Percentiles rank a stretch among this genome's conserved stretches.
phyloP scores from a whole-genome alignment of 2,888 invertebrate species.

The Kryphioiulus occultus region DNA sequence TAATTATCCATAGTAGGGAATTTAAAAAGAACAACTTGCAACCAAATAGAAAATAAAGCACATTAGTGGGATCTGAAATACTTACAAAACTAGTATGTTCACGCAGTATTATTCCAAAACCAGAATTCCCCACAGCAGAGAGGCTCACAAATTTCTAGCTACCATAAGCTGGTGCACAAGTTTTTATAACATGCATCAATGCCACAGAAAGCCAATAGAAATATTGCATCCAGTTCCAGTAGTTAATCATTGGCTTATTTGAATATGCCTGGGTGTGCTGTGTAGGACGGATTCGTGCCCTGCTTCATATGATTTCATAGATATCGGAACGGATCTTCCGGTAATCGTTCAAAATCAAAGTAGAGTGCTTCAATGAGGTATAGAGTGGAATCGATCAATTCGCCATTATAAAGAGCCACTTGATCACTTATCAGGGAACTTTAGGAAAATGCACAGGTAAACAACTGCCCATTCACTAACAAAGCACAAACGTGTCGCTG shows the following conservation, averaged over 20 bases:
- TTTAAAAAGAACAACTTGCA: too few relatives aligned
- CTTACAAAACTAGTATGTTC: background rate
- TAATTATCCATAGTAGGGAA: too few relatives aligned
- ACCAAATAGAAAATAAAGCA: too few relatives aligned
- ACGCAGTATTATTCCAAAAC: background rate
- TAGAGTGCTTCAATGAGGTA: background rate
- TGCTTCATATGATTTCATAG: background rate
- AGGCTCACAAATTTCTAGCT: background rate
- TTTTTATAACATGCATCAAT: background rate
- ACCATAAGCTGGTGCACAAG: background rate
- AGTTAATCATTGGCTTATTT: background rate
- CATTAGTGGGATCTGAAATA: background rate
- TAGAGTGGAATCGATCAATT: conserved; percentile 3
- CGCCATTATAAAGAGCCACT: background rate
- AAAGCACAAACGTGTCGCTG: background rate
- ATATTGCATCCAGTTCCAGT: background rate
- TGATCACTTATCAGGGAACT: background rate
- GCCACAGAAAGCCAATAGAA: background rate
- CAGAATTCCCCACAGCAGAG: background rate
- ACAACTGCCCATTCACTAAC: background rate
- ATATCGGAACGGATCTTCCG: background rate
- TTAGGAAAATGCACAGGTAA: background rate
- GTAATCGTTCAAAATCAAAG: conserved; percentile 1
- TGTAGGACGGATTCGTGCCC: background rate
- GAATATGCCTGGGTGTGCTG: background rate